Evolutionary conservation across 2,888 invertebrate genomes (phyloP).

Genomic region (Norana najaformis): DNA sequence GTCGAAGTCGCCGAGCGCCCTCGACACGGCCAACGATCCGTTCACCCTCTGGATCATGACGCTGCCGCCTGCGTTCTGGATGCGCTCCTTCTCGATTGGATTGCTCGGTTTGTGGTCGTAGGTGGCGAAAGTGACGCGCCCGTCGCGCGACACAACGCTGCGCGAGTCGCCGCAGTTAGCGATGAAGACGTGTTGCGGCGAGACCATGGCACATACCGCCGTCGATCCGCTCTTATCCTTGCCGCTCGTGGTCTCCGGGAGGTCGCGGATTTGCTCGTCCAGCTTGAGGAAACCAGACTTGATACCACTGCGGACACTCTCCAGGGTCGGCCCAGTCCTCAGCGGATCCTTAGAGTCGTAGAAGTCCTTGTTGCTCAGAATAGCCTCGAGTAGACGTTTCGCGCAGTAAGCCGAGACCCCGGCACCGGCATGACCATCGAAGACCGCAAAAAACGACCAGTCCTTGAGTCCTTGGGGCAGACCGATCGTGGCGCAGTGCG

Average conservation of each 20-base stretch:
- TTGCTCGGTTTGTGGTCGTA: constrained; percentile 82
- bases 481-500: constrained; percentile 86
- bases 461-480: constrained; percentile 70
- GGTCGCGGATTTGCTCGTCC: constrained; percentile 73
- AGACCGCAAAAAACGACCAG: constrained; percentile 91
- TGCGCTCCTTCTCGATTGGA: constrained; percentile 83
- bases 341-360: not conserved
- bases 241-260: constrained; percentile 70
- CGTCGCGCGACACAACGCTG: constrained; percentile 83
- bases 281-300: constrained; percentile 72
- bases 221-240: constrained; percentile 97
- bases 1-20: constrained; percentile 92
- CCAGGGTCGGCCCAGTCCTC: constrained; percentile 29
- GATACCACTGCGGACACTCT: constrained; percentile 65
- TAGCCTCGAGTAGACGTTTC: constrained; percentile 70
- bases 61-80: constrained; percentile 90
- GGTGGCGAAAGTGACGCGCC: constrained; percentile 82
- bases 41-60: constrained; percentile 96
- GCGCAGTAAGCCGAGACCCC: constrained; percentile 45
- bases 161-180: constrained; percentile 72
- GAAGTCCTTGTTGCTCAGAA: constrained; percentile 81
- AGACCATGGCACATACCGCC: constrained; percentile 92
- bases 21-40: constrained; percentile 88
- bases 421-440: constrained; percentile 96
- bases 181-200: constrained; percentile 73